Conservation (phyloP, 1,140 invertebrate genomes). For the Procambarus clarkii region DNA sequence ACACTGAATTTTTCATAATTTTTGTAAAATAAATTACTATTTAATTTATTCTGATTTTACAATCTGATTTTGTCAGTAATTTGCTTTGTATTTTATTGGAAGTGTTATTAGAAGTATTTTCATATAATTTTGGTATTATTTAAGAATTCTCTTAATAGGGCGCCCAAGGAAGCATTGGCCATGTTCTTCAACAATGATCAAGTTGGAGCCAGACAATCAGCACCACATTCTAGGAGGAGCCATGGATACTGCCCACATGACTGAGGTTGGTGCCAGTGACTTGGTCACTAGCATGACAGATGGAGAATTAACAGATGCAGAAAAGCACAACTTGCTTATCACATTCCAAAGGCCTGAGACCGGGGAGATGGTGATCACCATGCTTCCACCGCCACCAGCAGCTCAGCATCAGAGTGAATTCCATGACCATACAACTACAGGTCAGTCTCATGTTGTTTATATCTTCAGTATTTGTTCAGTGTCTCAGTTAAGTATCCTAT, state of each 20-base stretch:
- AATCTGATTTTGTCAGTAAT: too few relatives aligned
- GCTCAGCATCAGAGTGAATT: neutral
- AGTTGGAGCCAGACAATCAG: constrained; percentile 41
- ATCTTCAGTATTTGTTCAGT: neutral
- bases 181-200: constrained; percentile 10
- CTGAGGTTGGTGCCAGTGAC: neutral
- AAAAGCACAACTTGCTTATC: constrained; percentile 61
- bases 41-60: too few relatives aligned
- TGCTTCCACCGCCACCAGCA: constrained; percentile 49
- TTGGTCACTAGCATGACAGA: constrained; percentile 2
- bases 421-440: constrained; percentile 15
- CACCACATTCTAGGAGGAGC: neutral
- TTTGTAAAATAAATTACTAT: too few relatives aligned
- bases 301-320: constrained; percentile 32
- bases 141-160: constrained; percentile 6
- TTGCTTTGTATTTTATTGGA: too few relatives aligned
- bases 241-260: neutral
- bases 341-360: constrained; percentile 58
- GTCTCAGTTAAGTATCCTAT: neutral
- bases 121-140: neutral
- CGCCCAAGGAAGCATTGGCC: constrained; percentile 59
- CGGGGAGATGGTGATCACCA: constrained; percentile 59
- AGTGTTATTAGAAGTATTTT: neutral
- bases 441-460: neutral
- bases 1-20: too few relatives aligned